Base-by-base conservation (phyloP, 2,113 vertebrate genomes). In the Rattus rattus region DNA sequence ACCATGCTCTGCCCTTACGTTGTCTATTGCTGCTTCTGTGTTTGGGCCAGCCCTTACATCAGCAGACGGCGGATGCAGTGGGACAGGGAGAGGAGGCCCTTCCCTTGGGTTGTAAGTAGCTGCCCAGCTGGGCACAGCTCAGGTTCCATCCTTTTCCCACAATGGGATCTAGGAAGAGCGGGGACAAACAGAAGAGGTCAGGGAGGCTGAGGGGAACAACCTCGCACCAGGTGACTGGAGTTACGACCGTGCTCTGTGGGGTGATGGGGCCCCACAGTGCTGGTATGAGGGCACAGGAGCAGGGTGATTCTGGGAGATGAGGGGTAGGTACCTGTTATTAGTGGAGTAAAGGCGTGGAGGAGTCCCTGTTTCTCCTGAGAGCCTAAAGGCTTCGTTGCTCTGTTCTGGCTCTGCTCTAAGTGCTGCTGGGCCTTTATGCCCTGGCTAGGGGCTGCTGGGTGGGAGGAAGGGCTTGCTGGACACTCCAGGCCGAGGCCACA, bases 11-110 rank as follows among this genome's bases (percentile, higher is more conserved):
- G 61, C 92, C 89, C 79, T 72, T 72, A 1, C 54, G 65, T 92
- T 81, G 54, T 91, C 72, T 39, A 54, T 93, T 72, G 59, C 70
- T 87, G 96, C 97, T 96, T 77, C 95, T 94, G 63, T 83, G 77
- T 88, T 65, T 0, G 12, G 69, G 87, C 94, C 91, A 59, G 24
- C 88, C 83, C 65, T 2, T 11, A 47, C 47, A 36, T 70, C 89
- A 7, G 81, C 19, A n/a, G 28, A 24, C 33, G 88, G 92, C 26
- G 73, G 76, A 65, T 0, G 2, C 90, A 1, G 61, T 33, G 61
- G 67, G 85, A 47, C 33, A 26, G 20, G 65, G 67, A 33, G 67
- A 54, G 63, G 56, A 72, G 61, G 76, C 72, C n/a, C 59, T 73
- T 11, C 70, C 95, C 65, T 67, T 28, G 7, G 65, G 30, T 19